A percentile compares a stretch with the other conserved stretches of the same genome.
Conservation (phyloP, 2,797 vertebrate species). For the Galago senegalensis region DNA sequence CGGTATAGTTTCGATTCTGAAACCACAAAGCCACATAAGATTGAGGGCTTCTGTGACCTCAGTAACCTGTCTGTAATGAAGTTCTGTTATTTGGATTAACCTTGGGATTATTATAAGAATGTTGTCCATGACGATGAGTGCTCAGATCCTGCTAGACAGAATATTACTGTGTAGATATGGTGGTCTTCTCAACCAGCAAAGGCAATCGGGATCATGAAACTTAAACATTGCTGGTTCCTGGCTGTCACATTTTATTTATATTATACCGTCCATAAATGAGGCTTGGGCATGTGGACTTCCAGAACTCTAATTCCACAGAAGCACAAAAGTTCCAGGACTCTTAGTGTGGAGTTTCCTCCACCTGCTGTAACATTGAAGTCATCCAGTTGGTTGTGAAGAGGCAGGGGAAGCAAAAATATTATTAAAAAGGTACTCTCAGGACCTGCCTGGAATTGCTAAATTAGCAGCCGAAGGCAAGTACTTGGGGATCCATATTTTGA, state of each 20-base stretch:
- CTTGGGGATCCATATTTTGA: neutral
- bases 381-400: neutral
- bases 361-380: neutral
- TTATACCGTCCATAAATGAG: neutral
- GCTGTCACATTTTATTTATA: neutral
- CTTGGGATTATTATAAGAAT: neutral
- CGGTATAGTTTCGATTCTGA: neutral
- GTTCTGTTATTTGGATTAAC: neutral
- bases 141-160: fast-evolving
- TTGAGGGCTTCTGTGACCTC: too few relatives aligned
- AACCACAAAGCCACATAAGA: too few relatives aligned
- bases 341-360: neutral
- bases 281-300: neutral
- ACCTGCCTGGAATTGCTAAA: neutral
- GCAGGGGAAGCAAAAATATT: neutral
- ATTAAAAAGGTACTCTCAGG: neutral
- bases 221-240: neutral
- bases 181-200: neutral
- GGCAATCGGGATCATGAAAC: neutral
- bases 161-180: fast-evolving
- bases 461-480: too few relatives aligned
- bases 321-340: neutral
- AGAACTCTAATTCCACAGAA: neutral
- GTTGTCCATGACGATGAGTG: neutral
- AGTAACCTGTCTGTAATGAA: neutral